Conservation (phyloP, 2,888 invertebrate genomes). For the Coleophora flavipennella region DNA sequence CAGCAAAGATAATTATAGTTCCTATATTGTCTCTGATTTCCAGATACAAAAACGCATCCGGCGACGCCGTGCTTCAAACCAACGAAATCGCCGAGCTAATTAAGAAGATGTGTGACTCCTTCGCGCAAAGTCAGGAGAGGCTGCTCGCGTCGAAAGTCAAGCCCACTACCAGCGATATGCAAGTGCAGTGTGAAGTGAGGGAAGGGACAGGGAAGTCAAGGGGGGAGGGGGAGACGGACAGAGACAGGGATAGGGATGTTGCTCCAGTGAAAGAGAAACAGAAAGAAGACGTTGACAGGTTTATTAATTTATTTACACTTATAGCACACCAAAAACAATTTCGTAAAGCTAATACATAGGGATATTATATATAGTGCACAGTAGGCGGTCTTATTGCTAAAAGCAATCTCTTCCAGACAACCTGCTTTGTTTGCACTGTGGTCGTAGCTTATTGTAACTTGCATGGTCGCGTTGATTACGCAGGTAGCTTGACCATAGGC, state of each 20-base stretch:
- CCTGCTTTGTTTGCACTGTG: too few relatives aligned
- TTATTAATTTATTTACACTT: too few relatives aligned
- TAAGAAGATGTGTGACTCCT: slow-evolving; percentile 56
- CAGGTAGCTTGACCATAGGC: too few relatives aligned
- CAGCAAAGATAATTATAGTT: too few relatives aligned
- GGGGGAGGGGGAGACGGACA: slow-evolving; percentile 12
- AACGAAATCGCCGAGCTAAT: slow-evolving; percentile 53
- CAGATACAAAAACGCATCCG: slow-evolving; percentile 54
- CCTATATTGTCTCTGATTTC: too few relatives aligned
- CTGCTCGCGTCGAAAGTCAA: slow-evolving; percentile 24
- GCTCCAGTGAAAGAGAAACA: neutral
- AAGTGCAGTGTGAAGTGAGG: slow-evolving; percentile 26
- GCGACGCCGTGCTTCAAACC: slow-evolving; percentile 43
- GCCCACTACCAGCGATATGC: slow-evolving; percentile 42
- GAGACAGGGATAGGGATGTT: slow-evolving; percentile 5
- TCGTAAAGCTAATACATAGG: too few relatives aligned
- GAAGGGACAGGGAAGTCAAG: slow-evolving; percentile 9
- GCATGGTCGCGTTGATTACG: too few relatives aligned
- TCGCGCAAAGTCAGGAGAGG: slow-evolving; percentile 45
- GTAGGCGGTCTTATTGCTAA: too few relatives aligned
- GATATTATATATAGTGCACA: too few relatives aligned
- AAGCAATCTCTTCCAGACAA: too few relatives aligned
- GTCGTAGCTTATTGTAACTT: too few relatives aligned
- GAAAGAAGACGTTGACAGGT: neutral
- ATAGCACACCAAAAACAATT: too few relatives aligned